Evolutionary conservation across 2,113 vertebrate species (phyloP).

Genomic region (Astur gentilis): DNA sequence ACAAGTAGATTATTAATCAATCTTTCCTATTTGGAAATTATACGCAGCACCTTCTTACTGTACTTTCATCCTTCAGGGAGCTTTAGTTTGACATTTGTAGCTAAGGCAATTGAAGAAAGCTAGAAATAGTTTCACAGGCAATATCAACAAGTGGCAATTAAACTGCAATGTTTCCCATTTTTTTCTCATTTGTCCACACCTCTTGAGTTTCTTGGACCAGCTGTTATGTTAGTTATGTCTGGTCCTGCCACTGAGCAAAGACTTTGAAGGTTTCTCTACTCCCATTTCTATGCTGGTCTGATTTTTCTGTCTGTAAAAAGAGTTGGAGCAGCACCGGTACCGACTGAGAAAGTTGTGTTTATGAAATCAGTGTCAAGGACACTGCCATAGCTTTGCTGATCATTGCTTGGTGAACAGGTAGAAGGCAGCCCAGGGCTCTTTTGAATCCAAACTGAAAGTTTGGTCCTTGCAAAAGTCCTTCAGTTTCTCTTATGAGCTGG

Average conservation of each 20-base stretch:
- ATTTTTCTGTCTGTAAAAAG: neutral
- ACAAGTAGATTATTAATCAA: neutral
- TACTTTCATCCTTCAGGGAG: neutral
- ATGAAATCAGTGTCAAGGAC: neutral
- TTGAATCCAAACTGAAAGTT: neutral
- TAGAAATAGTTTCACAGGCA: neutral
- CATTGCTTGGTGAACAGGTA: neutral
- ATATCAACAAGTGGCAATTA: neutral
- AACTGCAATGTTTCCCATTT: neutral
- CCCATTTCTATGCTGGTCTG: neutral
- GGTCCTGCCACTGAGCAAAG: neutral
- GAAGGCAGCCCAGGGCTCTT: neutral
- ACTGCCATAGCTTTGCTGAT: neutral
- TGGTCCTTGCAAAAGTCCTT: neutral
- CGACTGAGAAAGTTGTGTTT: neutral
- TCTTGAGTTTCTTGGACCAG: neutral
- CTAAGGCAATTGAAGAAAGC: neutral
- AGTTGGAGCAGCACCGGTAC: neutral
- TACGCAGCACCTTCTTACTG: neutral
- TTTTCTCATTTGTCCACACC: neutral
- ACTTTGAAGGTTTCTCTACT: neutral
- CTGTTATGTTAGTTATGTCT: neutral
- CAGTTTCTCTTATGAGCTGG: neutral
- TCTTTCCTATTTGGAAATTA: neutral
- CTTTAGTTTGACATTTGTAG: neutral